phyloP scores from a whole-genome alignment of 2,113 vertebrate genomes.

The Nothocercus julius region DNA sequence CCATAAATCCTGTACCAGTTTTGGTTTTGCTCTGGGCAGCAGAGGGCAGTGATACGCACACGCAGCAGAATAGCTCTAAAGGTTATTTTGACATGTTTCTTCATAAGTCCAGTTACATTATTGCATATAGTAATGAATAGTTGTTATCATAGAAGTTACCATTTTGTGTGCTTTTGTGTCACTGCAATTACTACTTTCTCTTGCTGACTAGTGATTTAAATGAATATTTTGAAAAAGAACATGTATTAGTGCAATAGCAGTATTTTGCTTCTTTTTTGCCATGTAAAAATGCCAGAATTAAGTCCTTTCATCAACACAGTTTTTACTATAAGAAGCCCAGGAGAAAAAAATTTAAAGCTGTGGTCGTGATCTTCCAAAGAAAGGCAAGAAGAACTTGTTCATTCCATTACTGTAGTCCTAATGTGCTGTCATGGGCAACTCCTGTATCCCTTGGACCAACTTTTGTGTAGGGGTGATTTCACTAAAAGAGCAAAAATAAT shows the following conservation, averaged over 20 bases:
- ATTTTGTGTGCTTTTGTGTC: not conserved
- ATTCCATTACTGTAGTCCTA: not conserved
- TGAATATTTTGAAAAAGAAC: not conserved
- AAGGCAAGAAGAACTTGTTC: not conserved
- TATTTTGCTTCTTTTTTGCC: not conserved
- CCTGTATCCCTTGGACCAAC: not conserved
- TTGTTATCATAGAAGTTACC: not conserved
- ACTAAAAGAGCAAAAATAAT: not conserved
- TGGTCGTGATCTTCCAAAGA: not conserved
- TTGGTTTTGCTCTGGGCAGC: constrained; percentile 18
- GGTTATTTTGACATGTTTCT: not conserved
- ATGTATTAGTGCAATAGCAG: rapidly evolving
- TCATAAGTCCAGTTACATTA: not conserved
- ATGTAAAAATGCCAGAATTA: not conserved
- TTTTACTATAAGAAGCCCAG: not conserved
- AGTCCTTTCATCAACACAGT: not conserved
- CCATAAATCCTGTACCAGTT: not conserved
- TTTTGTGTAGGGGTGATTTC: not conserved
- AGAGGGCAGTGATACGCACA: constrained; percentile 39
- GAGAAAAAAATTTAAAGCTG: not conserved
- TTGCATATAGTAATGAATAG: not conserved
- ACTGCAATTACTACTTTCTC: not conserved
- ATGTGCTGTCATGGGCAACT: not conserved
- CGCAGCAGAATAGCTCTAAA: not conserved
- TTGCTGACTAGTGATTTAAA: not conserved